Evolutionary conservation across 2,888 invertebrate genomes (phyloP), one percentile per base, ranked within the genome.

Genomic region (Mactromeris polynyma): DNA sequence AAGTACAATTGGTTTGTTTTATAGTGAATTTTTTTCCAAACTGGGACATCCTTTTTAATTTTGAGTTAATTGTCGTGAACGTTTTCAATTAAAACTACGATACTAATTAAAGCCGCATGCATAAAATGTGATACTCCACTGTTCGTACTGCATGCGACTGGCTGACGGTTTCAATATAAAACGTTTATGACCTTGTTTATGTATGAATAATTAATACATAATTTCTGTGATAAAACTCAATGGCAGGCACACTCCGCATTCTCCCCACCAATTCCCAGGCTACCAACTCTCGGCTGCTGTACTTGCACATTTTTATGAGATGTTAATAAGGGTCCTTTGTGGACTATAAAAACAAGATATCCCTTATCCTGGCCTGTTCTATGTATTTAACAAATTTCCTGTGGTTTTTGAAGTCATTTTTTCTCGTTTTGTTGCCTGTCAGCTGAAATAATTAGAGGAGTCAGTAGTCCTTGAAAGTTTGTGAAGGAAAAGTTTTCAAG

Each of bases 291-390:
- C 31, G 14, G 26, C 33, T 73, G 31, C 73, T 73, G 33, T 73
- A 73, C 73, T 73, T 73, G 73, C 73, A 73, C 73, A 73, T 73
- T 73, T 73, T 73, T 73, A 73, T 26, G 73, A 73, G 73, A 73
- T 73, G 73, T 73, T 73, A 73, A 73, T 73, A 73, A 73, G 73
- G 73, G 73, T 73, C 73, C 73, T 36, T 73, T 73, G 73, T 73
- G 73, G 73, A 73, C 73, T 73, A 73, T 73, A 73, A 73, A 64
- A 73, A 73, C 36, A 73, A 33, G 73, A 73, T 73, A 73, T 73
- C 73, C 73, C 73, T 73, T 73, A 73, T 73, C 73, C 73, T 19
- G n/a, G 31, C 7, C 73, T 73, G 73, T 73, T 36, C 73, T 73
- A 73, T 73, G 73, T 73, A 73, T 73, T 73, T 36, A 73, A 73